Conservation (phyloP, 2,113 vertebrate genomes). For the Microcebus griseorufus region DNA sequence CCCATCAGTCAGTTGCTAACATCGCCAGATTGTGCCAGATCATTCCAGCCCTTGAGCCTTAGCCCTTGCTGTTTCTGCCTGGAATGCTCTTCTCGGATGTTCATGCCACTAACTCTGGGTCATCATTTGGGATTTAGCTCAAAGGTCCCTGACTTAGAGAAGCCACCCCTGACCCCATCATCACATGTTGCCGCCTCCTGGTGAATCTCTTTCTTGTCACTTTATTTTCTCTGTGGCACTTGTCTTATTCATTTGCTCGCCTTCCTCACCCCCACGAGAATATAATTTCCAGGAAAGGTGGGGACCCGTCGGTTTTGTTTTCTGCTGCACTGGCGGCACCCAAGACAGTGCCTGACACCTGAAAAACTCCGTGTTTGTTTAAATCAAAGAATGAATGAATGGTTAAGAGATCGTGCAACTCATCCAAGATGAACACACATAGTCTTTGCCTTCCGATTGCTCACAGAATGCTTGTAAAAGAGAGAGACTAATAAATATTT, state of each 20-base stretch:
- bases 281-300: background rate
- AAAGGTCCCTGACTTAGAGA: background rate
- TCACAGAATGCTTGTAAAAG: conserved; percentile 23
- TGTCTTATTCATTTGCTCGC: background rate
- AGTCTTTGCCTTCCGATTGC: background rate
- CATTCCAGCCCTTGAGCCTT: background rate
- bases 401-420: background rate
- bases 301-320: background rate
- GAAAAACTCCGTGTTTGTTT: background rate
- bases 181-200: background rate
- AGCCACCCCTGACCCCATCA: too few relatives aligned
- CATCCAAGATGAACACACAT: background rate
- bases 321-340: background rate
- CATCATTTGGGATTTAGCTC: background rate
- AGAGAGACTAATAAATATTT: conserved; percentile 14
- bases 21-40: too few relatives aligned
- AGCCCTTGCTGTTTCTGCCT: background rate
- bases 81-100: background rate
- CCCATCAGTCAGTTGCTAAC: background rate
- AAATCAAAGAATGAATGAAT: background rate
- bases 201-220: background rate
- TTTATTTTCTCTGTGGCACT: background rate
- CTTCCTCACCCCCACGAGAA: rapidly evolving
- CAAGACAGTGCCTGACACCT: too few relatives aligned
- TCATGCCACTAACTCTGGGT: too few relatives aligned